Evolutionary conservation across 2,888 invertebrate species (phyloP).

Genomic region (Serripes groenlandicus): DNA sequence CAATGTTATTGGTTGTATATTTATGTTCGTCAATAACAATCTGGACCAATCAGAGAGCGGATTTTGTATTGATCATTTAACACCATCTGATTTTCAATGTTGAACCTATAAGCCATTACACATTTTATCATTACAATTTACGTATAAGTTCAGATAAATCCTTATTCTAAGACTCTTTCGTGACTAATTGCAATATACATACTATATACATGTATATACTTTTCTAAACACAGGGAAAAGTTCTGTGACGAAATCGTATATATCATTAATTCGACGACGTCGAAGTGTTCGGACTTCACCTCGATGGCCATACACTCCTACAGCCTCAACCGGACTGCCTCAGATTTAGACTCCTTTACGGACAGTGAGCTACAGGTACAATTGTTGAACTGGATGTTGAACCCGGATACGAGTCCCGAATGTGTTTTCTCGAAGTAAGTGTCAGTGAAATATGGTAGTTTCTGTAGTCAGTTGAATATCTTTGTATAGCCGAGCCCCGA

Average conservation of each 20-base stretch:
- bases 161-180: too few relatives aligned
- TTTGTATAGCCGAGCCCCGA: background rate
- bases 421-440: constrained; percentile 56
- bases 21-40: too few relatives aligned
- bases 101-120: too few relatives aligned
- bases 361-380: constrained; percentile 20
- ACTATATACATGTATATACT: too few relatives aligned
- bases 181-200: too few relatives aligned
- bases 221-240: constrained; percentile 13
- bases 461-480: background rate
- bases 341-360: constrained; percentile 30
- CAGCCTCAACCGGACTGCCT: constrained; percentile 37
- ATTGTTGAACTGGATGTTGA: constrained; percentile 34
- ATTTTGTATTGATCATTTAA: too few relatives aligned
- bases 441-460: background rate
- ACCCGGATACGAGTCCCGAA: constrained; percentile 30
- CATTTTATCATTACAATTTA: too few relatives aligned
- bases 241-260: background rate
- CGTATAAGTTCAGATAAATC: too few relatives aligned
- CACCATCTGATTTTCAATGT: too few relatives aligned
- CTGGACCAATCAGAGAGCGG: too few relatives aligned
- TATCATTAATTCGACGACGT: constrained; percentile 8
- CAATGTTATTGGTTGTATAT: too few relatives aligned
- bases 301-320: constrained; percentile 41
- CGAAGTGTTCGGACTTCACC: constrained; percentile 49